Evolutionary conservation across 2,888 invertebrate species (phyloP), one percentile per base, ranked within the genome.

Genomic region (Alloscopus bannaensis): DNA sequence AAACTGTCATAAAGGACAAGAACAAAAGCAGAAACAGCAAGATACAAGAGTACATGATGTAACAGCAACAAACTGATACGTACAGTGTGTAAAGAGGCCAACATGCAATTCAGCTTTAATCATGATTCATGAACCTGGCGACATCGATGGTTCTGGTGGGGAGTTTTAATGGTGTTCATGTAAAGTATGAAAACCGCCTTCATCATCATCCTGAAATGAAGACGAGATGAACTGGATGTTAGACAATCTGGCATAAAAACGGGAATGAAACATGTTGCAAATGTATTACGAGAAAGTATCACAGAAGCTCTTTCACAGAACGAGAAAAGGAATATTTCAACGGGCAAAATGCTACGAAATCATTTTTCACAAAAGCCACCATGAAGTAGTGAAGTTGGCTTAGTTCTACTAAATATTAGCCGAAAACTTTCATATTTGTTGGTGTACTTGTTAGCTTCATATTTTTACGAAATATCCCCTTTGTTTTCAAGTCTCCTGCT

Each of bases 1-100:
- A 59, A 69, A 59, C n/a, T 57, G 68, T 20, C 55, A 55, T 68
- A 68, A 55, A 68, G 42, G 69, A 69, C 69, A 59, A 66, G 52
- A 55, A 16, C n/a, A 66, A 36, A 57, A 60, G 42, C 40, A 60
- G 20, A 60, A 60, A n/a, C 40, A 22, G 31, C 52, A 52, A 59
- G 31, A 18, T 28, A 59, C 29, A 59, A n/a, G 59, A n/a, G 31
- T 40, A 3, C 2, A n/a, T n/a, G n/a, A n/a, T n/a, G n/a, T n/a
- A n/a, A n/a, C n/a, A n/a, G n/a, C n/a, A n/a, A n/a, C n/a, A n/a
- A n/a, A n/a, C n/a, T n/a, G n/a, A n/a, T n/a, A n/a, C n/a, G n/a
- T n/a, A n/a, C n/a, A n/a, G n/a, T n/a, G n/a, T n/a, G n/a, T n/a
- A n/a, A n/a, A n/a, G n/a, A n/a, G n/a, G n/a, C n/a, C 13, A 60